Evolutionary conservation across 2,888 invertebrate species (phyloP).

Genomic region (Lydus trimaculatus): DNA sequence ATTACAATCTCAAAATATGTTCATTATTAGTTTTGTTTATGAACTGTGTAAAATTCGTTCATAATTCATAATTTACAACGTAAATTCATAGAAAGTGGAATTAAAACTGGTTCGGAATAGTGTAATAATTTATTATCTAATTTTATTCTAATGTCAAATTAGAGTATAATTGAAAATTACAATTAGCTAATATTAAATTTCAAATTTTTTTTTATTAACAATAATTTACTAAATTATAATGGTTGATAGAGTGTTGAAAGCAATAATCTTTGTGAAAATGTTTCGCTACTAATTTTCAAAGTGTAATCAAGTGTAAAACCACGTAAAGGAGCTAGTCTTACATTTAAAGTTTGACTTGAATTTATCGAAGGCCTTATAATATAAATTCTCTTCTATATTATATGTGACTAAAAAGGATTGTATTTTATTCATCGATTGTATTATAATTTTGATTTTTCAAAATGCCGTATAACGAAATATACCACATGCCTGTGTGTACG

Average conservation of each 20-base stretch:
- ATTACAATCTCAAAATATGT: not conserved
- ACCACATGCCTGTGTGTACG: conserved; percentile 29
- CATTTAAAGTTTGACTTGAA: conserved; percentile 30
- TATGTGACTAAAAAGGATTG: not conserved
- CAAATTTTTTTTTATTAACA: no score
- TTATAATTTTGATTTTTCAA: not conserved
- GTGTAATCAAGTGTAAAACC: conserved; percentile 42
- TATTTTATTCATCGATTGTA: not conserved
- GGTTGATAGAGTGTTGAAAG: conserved; percentile 32
- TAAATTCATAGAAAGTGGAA: not conserved
- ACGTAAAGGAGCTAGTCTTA: conserved; percentile 37
- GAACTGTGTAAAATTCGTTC: not conserved
- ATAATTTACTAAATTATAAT: no score
- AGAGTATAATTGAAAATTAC: conserved; percentile 24
- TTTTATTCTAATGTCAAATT: conserved; percentile 31
- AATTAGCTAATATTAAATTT: no score
- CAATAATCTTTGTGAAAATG: conserved; percentile 44
- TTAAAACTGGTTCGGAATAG: not conserved
- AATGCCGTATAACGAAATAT: conserved; percentile 11
- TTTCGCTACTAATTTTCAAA: conserved; percentile 39
- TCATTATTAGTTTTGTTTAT: not conserved
- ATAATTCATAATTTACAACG: not conserved
- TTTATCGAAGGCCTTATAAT: conserved; percentile 27
- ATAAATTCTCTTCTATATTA: conserved; percentile 10
- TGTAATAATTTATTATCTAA: conserved; percentile 30